Conservation (phyloP, 2,113 vertebrate species). For the Ifrita kowaldi region DNA sequence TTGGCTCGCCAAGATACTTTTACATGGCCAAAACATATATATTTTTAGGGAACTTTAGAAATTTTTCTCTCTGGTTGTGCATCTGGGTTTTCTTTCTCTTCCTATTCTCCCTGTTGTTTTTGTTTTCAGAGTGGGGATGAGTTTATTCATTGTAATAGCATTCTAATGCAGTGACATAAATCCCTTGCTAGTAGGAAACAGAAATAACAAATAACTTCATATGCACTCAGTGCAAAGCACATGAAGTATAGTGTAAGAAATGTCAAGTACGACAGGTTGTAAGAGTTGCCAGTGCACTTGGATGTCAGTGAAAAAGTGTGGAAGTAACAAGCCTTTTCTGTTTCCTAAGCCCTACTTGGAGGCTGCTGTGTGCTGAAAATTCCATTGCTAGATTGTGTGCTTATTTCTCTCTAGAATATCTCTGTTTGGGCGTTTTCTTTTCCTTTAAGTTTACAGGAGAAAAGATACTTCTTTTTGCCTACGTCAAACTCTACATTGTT, state of each 20-base stretch:
- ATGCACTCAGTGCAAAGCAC: neutral
- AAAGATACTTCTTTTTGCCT: neutral
- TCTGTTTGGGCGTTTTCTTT: neutral
- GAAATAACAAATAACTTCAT: neutral
- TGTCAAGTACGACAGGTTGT: neutral
- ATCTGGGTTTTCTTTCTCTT: constrained; percentile 10
- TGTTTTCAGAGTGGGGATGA: constrained; percentile 14
- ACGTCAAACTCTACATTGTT: neutral
- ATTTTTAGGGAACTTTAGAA: neutral
- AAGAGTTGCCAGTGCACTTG: neutral
- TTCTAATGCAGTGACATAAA: constrained; percentile 36
- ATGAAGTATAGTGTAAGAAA: neutral
- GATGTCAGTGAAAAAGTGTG: neutral
- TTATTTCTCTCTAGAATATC: neutral
- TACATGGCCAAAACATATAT: neutral
- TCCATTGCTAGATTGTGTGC: neutral
- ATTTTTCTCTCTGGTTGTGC: neutral
- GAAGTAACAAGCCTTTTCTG: neutral
- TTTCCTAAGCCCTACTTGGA: neutral
- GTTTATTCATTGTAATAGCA: neutral
- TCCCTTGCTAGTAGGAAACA: constrained; percentile 3
- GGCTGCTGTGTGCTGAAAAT: neutral
- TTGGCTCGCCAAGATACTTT: neutral
- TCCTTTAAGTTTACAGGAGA: neutral
- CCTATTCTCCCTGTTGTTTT: neutral